Base-by-base conservation (phyloP, 2,113 vertebrate genomes). In the Spermophilus dauricus region DNA sequence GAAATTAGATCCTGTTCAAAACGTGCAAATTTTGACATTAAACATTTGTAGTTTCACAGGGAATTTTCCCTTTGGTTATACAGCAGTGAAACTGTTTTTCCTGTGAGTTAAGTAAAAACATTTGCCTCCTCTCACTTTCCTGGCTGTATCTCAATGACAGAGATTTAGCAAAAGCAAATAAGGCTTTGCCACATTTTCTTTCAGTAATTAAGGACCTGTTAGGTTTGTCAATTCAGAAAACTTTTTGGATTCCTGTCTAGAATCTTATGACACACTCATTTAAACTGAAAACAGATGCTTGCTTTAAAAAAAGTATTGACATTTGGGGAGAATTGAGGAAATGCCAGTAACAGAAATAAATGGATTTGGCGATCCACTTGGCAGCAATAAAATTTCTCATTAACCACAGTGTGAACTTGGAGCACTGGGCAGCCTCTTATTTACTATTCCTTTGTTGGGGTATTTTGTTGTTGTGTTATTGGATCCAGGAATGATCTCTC, bases 241-340 rank as follows among this genome's bases (percentile, higher is more conserved):
- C 80, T 94, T 98, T 89, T 94, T 95, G 93, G 98, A 97, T 95
- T 94, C 86, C 95, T 97, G 91, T 93, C 95, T 97, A 91, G 82
- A 96, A 88, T 97, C 97, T 98, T 92, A 81, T 32, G 39, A 97
- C 96, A 98, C 95, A 96, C 90, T 98, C 95, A 95, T 83, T 92
- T 95, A 98, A 98, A 98, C 96, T 73, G 96, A 97, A 98, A 98
- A 10, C 98, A 99, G 98, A 98, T 97, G 98, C 97, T 86, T 95
- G 69, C 91, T 97, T 96, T 92, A 9, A 85, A 91, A 97, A 98
- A 98, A 98, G 91, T 96, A 98, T 72, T 91, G 97, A 97, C 92
- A 80, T 95, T 98, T 95, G 81, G 93, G 96, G 89, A 97, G 96
- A 97, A 95, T 89, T 5, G 26, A 94, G 97, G 95, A 98, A 98